Evolutionary conservation across 1,140 invertebrate species (phyloP), one percentile per base, ranked within the genome.

Genomic region (Formica selysi): DNA sequence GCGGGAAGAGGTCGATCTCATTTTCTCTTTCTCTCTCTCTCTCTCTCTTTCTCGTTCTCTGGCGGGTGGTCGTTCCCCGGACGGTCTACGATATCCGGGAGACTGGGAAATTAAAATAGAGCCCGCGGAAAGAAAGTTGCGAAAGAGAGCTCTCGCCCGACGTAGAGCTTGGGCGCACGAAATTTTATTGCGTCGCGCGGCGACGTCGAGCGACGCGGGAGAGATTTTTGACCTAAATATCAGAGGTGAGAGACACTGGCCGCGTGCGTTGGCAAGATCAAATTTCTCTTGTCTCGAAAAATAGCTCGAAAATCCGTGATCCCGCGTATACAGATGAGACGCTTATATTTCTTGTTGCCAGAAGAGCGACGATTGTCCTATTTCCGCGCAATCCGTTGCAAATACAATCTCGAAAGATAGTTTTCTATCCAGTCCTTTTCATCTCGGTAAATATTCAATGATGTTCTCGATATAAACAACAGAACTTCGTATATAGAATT

Each of bases 181-280:
- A 88, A 90, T 91, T 91, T 87, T 87, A 92, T 89, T 90, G 89
- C 92, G 91, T 70, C 87, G 86, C 85, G 92, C 38, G 86, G 76
- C 76, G 62, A 54, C 29, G 79, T 10, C 65, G 73, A 86, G 64
- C 94, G 90, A 94, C 81, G 93, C 91, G 93, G 94, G 93, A 94
- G 94, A 93, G 91, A 87, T 92, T 92, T 92, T 92, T 94, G 93
- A 95, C 94, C 94, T 86, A 94, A 90, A 94, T 94, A 87, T 90
- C 88, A 89, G 86, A 84, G 73, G 85, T 86, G 76, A 73, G 57
- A 51, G 48, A 51, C 48, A 16, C 85, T 59, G 88, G 73, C 79
- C 70, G 74, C 70, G 32, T 32, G 74, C 79, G 73, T 62, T 76
- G 64, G 36, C 57, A 36, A 48, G 65, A 61, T 87, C 64, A 85